Base-by-base conservation (phyloP, 1,140 invertebrate species). In the Pantala flavescens region DNA sequence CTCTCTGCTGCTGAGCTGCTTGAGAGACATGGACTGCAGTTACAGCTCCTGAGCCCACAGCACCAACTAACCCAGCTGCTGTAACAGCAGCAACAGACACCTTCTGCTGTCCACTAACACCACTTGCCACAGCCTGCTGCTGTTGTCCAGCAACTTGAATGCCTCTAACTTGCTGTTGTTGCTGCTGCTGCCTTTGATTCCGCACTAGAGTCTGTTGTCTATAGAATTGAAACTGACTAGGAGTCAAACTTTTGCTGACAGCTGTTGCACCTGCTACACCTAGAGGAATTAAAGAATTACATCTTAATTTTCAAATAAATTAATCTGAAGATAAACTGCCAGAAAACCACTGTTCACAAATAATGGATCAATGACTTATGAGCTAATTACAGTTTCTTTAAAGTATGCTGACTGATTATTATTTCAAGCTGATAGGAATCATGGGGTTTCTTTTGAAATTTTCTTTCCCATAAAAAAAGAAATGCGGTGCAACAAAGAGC, bases 211-310 rank as follows among this genome's bases (percentile, higher is more conserved):
- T 76, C 71, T 86, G 85, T 70, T 84, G 85, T 19, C 83, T 82
- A 76, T 84, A 85, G 77, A 85, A 83, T 74, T 86, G 84, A 19
- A 88, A 63, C 74, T 88, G 87, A 0, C 85, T 83, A 1, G 84
- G 82, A 14, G 86, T 87, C 0, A 88, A 76, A 0, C 83, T 84
- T 77, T 87, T 87, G 11, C 80, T 83, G 24, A 80, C 81, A 23
- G 82, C 78, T 0, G 82, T 79, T 79, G 36, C 75, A 21, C 12
- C 75, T 73, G 71, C 24, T 12, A 70, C 71, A 24, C 43, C 74
- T 42, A 7, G 12, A 9, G 19, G 2, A 63, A 42, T 23, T 14
- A 24, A 76, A 42, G 23, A 21, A 36, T 73, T 70, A 16, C 43
- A 49, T n/a, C n/a, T n/a, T n/a, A n/a, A n/a, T n/a, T n/a, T n/a